phyloP scores from a whole-genome alignment of 1,140 invertebrate genomes.

The Mamestra configurata region DNA sequence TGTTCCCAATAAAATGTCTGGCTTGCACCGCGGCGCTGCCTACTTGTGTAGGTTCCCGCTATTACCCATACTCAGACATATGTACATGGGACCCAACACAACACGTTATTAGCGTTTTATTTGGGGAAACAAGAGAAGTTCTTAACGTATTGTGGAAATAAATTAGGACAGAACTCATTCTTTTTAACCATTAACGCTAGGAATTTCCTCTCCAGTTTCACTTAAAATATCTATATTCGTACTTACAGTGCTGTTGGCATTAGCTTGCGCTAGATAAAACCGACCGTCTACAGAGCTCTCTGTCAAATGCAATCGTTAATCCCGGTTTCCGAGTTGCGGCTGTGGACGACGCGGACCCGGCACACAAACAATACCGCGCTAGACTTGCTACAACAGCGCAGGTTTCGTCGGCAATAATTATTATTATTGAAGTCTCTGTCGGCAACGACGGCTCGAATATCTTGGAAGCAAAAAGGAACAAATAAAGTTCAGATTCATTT shows the following conservation, averaged over 20 bases:
- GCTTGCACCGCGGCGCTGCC: slow-evolving; percentile 34
- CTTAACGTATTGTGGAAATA: slow-evolving; percentile 3
- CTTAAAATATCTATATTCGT: slow-evolving; percentile 9
- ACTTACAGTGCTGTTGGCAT: slow-evolving; percentile 25
- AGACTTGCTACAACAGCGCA: slow-evolving; percentile 36
- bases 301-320: slow-evolving; percentile 57
- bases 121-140: neutral
- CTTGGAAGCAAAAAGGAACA: slow-evolving; percentile 4
- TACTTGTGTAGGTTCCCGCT: slow-evolving; percentile 42
- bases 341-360: neutral
- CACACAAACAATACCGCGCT: slow-evolving; percentile 36
- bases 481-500: slow-evolving; percentile 24
- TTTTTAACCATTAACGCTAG: slow-evolving; percentile 27
- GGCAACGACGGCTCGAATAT: neutral
- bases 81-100: neutral
- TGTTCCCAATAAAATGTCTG: slow-evolving; percentile 52
- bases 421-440: slow-evolving; percentile 29
- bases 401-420: slow-evolving; percentile 17
- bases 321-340: slow-evolving; percentile 31
- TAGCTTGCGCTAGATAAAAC: slow-evolving; percentile 45
- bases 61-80: slow-evolving; percentile 29
- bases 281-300: slow-evolving; percentile 40
- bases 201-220: neutral
- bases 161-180: slow-evolving; percentile 13
- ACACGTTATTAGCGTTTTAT: slow-evolving; percentile 8